phyloP scores from a whole-genome alignment of 1,140 invertebrate genomes.

The Laupala kohalensis region DNA sequence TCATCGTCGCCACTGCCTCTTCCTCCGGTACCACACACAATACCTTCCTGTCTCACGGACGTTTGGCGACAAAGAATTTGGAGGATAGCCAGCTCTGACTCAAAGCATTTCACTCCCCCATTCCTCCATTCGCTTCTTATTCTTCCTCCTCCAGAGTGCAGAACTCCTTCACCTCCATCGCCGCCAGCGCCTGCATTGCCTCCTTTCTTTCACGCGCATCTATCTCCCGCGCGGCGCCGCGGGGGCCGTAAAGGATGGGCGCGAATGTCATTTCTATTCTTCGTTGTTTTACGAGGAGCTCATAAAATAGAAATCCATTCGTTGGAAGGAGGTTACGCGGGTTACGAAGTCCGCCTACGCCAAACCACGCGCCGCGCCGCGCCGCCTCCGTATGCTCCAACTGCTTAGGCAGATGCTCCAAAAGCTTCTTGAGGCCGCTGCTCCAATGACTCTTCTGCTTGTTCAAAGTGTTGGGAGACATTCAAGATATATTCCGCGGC shows the following conservation, averaged over 20 bases:
- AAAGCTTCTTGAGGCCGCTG: too few species aligned
- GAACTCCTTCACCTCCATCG: not conserved
- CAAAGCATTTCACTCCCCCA: not conserved
- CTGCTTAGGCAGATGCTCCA: too few species aligned
- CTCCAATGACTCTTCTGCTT: too few species aligned
- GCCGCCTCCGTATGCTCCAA: too few species aligned
- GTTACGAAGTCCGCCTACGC: not conserved
- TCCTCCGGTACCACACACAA: not conserved
- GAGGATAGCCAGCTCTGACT: constrained; percentile 3
- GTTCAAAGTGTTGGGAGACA: too few species aligned
- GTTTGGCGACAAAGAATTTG: constrained; percentile 9
- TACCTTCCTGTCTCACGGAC: not conserved
- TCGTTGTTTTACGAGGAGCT: not conserved
- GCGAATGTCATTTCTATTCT: constrained; percentile 4
- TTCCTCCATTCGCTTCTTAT: too few species aligned
- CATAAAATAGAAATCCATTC: constrained; percentile 3
- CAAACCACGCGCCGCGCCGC: not conserved
- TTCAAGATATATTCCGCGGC: too few species aligned
- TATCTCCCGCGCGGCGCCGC: not conserved
- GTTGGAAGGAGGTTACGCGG: not conserved
- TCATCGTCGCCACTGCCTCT: too few species aligned
- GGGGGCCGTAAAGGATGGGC: not conserved
- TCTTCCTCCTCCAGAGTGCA: not conserved
- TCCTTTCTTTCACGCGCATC: not conserved
- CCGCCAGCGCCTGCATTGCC: not conserved